A percentile compares a stretch with the other conserved stretches of the same genome.
Evolutionary conservation across 2,113 vertebrate genomes (phyloP).

Genomic region (Camelus dromedarius): DNA sequence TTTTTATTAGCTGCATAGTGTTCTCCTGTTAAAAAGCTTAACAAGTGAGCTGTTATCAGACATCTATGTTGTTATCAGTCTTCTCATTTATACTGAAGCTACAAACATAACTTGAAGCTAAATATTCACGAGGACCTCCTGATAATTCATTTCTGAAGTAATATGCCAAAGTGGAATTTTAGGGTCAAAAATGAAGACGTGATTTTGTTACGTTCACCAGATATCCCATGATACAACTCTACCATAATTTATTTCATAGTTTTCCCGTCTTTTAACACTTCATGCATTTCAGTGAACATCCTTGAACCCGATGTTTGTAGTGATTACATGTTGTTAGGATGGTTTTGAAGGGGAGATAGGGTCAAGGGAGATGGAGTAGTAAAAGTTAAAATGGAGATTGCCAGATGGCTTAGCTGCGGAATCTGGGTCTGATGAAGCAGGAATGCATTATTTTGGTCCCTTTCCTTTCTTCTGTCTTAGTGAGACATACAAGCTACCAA

Average conservation of each 20-base stretch:
- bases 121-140: neutral
- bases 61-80: neutral
- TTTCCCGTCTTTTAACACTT: neutral
- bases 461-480: neutral
- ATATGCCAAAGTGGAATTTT: neutral
- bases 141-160: slow-evolving; percentile 38
- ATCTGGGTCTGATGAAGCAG: neutral
- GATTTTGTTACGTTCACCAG: neutral
- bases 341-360: neutral
- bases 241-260: neutral
- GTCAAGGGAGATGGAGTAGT: neutral
- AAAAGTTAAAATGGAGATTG: neutral
- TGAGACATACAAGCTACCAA: neutral
- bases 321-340: neutral
- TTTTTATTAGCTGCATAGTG: neutral
- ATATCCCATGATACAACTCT: neutral
- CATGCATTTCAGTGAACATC: neutral
- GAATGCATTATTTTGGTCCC: neutral
- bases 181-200: neutral
- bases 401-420: neutral
- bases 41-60: neutral
- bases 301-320: neutral
- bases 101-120: neutral
- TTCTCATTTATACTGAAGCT: neutral
- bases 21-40: neutral